Percentiles rank a stretch among this genome's conserved stretches.
phyloP scores from a whole-genome alignment of 2,113 vertebrate species.

The Oxygymnocypris stewartii region DNA sequence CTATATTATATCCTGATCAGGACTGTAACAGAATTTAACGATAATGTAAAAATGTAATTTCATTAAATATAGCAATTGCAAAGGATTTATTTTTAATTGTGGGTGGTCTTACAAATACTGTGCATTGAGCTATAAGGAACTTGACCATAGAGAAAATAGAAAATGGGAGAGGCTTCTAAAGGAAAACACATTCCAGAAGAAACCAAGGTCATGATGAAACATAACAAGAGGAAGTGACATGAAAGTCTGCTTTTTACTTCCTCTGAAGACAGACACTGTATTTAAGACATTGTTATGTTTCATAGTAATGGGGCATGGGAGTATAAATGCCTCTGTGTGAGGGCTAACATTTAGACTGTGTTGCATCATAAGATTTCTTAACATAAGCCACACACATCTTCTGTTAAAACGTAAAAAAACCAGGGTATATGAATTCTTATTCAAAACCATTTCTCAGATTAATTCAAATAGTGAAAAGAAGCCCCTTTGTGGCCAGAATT shows the following conservation, averaged over 20 bases:
- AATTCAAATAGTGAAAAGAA: conserved; percentile 21
- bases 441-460: conserved; percentile 4
- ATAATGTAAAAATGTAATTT: too few relatives aligned
- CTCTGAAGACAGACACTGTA: conserved; percentile 15
- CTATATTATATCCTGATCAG: background rate
- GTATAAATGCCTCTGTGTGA: background rate
- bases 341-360: background rate
- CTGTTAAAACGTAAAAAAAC: conserved; percentile 19
- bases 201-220: conserved; percentile 60
- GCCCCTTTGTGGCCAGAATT: conserved; percentile 25
- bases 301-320: conserved; percentile 24
- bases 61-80: background rate
- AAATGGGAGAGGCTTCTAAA: conserved; percentile 57
- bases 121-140: background rate
- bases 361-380: conserved; percentile 32
- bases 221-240: conserved; percentile 44
- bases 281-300: conserved; percentile 22
- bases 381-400: conserved; percentile 9
- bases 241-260: conserved; percentile 42
- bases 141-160: conserved; percentile 47
- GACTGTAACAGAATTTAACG: too few relatives aligned
- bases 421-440: conserved; percentile 12
- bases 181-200: conserved; percentile 57
- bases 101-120: background rate
- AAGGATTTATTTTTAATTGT: background rate